Conservation (phyloP, 2,113 vertebrate genomes). For the Ascaphus truei region DNA sequence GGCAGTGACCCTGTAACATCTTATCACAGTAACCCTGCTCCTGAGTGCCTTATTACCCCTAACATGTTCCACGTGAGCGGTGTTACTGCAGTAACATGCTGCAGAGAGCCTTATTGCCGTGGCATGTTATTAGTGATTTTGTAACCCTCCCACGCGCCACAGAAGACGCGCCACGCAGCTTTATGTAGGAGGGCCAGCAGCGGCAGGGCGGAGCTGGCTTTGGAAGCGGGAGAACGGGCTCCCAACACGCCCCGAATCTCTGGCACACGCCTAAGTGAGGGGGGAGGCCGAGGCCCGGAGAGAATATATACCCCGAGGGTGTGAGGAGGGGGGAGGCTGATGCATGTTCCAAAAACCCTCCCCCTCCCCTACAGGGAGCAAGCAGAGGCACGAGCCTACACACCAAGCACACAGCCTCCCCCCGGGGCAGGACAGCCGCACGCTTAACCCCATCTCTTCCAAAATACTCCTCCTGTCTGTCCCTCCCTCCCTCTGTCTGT, state of each 20-base stretch:
- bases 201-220: neutral
- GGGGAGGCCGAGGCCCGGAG: neutral
- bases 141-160: neutral
- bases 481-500: neutral
- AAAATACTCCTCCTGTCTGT: neutral
- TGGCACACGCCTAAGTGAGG: conserved; percentile 22
- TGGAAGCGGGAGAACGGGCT: conserved; percentile 2
- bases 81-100: neutral
- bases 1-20: too few relatives aligned
- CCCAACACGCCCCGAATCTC: neutral
- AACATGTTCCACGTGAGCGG: neutral
- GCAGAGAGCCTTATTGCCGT: too few relatives aligned
- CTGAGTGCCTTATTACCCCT: neutral
- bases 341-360: neutral
- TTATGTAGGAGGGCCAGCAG: neutral
- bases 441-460: neutral
- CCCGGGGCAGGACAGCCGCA: neutral
- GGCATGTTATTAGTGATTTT: too few relatives aligned
- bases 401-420: neutral
- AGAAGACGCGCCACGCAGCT: neutral
- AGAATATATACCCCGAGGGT: conserved; percentile 22
- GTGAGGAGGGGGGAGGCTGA: neutral
- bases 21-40: too few relatives aligned
- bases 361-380: conserved; percentile 12
- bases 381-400: conserved; percentile 4